Conservation (phyloP, 2,888 invertebrate species). For the Petrolisthes cinctipes region DNA sequence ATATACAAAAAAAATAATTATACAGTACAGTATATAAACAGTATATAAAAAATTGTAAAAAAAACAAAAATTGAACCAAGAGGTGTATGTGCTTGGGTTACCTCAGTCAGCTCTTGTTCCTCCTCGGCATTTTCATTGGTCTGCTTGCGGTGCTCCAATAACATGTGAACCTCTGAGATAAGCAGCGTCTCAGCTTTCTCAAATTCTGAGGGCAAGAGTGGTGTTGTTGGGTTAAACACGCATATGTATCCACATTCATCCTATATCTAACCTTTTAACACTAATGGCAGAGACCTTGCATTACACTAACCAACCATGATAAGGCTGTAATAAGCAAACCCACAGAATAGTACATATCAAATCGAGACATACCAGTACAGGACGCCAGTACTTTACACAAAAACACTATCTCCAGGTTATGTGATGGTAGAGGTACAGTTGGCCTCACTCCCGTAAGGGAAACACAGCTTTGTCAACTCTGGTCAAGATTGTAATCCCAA, state of each 20-base stretch:
- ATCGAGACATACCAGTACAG: too few species aligned
- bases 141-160: slow-evolving; percentile 95
- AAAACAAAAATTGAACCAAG: too few species aligned
- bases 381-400: too few species aligned
- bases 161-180: slow-evolving; percentile 95
- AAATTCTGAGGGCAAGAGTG: slow-evolving; percentile 79
- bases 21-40: too few species aligned
- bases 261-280: background rate
- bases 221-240: background rate
- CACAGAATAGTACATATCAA: too few species aligned
- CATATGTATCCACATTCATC: background rate
- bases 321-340: background rate
- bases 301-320: background rate
- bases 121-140: slow-evolving; percentile 99
- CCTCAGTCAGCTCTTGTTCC: slow-evolving; percentile 97
- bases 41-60: too few species aligned
- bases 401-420: too few species aligned
- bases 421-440: too few species aligned
- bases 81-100: slow-evolving; percentile 69
- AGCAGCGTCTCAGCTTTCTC: slow-evolving; percentile 97
- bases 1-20: too few species aligned
- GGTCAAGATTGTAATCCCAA: too few species aligned
- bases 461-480: too few species aligned
- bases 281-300: background rate
- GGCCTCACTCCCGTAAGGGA: too few species aligned